phyloP scores from a whole-genome alignment of 2,113 vertebrate genomes.

The Brachypteracias leptosomus region DNA sequence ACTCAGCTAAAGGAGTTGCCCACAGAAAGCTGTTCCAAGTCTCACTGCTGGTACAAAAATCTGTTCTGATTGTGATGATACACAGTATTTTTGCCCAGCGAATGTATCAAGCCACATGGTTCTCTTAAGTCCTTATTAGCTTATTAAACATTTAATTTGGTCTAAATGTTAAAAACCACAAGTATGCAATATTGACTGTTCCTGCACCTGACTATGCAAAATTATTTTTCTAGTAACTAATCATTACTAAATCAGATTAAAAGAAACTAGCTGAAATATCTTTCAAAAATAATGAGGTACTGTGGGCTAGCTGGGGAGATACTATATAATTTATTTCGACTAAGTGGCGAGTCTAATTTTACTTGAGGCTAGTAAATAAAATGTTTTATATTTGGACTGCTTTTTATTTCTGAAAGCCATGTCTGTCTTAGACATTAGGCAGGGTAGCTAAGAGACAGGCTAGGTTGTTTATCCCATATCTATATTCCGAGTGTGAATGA shows the following conservation, averaged over 20 bases:
- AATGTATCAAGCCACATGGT: not conserved
- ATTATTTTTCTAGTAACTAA: not conserved
- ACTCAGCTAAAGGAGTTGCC: constrained; percentile 40
- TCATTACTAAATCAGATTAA: not conserved
- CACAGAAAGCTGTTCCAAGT: constrained; percentile 33
- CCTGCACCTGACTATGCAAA: not conserved
- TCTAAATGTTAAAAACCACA: not conserved
- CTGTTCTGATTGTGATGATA: constrained; percentile 23
- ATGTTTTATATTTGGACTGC: not conserved
- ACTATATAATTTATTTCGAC: not conserved
- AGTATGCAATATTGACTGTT: not conserved
- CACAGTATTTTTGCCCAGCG: not conserved
- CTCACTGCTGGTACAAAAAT: constrained; percentile 15
- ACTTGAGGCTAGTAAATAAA: not conserved
- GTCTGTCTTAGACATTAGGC: too few relatives aligned
- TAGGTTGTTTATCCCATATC: not conserved
- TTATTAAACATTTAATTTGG: not conserved
- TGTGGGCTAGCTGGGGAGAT: not conserved
- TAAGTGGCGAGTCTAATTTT: not conserved
- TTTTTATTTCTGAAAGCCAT: not conserved
- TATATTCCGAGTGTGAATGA: not conserved
- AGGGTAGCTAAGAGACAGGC: not conserved
- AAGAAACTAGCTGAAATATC: not conserved
- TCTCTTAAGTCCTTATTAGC: not conserved
- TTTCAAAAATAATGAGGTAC: not conserved